Base-by-base conservation (phyloP, 2,888 invertebrate genomes). In the Prostheceraeus crozeri region DNA sequence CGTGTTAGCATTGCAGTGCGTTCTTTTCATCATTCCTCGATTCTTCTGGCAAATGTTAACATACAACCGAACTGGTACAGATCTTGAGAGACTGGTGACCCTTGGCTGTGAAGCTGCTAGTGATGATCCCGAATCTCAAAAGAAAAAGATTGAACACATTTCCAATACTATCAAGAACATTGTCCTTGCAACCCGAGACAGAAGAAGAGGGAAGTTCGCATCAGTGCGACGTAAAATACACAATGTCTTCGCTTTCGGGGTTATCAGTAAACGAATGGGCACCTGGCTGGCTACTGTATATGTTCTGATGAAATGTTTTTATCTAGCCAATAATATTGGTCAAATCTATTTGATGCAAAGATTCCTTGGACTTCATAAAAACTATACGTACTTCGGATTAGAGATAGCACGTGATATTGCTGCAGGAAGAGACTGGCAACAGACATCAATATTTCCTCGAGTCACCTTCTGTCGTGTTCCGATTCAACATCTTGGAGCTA, bases 331-430 rank as follows among this genome's bases (percentile, higher is more conserved):
- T 36, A 56, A 55, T 1, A 21, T 60, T 16, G 56, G 59, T 25
- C 63, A 63, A 35, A 19, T 63, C 14, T 63, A 45, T 35, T 11
- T 63, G 10, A 63, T 63, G 62, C 36, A 63, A 21, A 28, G 30
- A 11, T 63, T 63, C 31, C 31, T 63, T 10, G 61, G 61, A 14
- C 62, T 61, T 16, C 19, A 55, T n/a, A 14, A 19, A 19, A 21
- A 23, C 11, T 21, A 36, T 3, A n/a, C 19, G n/a, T 10, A 33
- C 4, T 58, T 57, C 11, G 58, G 58, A 11, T 19, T 14, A 3
- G 30, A 23, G 16, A 25, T 58, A 14, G 11, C 58, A 16, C 1
- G 8, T 14, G 14, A 58, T 14, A 58, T 58, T 6, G 14, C 14
- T 3, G 27, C 11, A 6, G 58, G 58, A 8, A 8, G 19, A 19